Conservation (phyloP, 2,113 vertebrate genomes). For the Cheilinus undulatus region DNA sequence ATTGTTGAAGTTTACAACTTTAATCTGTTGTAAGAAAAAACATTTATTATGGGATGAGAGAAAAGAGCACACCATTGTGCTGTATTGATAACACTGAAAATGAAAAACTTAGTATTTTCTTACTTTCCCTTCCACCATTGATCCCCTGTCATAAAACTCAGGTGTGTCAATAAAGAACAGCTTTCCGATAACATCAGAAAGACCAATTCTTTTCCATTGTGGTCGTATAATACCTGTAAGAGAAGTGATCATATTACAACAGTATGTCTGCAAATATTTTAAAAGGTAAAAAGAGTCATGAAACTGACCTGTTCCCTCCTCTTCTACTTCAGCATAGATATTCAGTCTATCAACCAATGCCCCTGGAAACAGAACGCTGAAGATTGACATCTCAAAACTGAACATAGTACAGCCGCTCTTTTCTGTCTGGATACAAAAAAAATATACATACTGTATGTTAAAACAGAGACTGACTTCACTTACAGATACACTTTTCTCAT, state of each 20-base stretch:
- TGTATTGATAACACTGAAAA: neutral
- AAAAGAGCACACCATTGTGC: neutral
- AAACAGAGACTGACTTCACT: neutral
- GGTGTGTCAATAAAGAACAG: slow-evolving; percentile 70
- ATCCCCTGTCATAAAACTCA: slow-evolving; percentile 56
- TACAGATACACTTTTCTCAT: neutral
- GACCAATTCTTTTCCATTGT: rapidly evolving
- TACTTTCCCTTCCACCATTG: slow-evolving; percentile 72
- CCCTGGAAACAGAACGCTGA: slow-evolving; percentile 38
- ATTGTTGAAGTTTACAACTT: slow-evolving; percentile 54
- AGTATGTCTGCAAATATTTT: neutral
- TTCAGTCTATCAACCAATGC: neutral
- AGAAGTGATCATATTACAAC: neutral
- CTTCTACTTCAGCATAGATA: slow-evolving; percentile 30
- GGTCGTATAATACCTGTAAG: slow-evolving; percentile 20
- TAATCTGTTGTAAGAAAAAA: slow-evolving; percentile 59
- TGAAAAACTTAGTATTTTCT: neutral
- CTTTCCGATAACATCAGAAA: slow-evolving; percentile 70
- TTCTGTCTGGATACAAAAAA: slow-evolving; percentile 35
- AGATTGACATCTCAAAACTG: slow-evolving; percentile 38
- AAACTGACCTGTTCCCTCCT: slow-evolving; percentile 77
- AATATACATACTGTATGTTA: neutral
- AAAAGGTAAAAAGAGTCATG: neutral
- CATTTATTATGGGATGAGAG: neutral
- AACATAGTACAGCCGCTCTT: slow-evolving; percentile 66